Base-by-base conservation (phyloP, 2,888 invertebrate genomes). In the Cenopis cana region DNA sequence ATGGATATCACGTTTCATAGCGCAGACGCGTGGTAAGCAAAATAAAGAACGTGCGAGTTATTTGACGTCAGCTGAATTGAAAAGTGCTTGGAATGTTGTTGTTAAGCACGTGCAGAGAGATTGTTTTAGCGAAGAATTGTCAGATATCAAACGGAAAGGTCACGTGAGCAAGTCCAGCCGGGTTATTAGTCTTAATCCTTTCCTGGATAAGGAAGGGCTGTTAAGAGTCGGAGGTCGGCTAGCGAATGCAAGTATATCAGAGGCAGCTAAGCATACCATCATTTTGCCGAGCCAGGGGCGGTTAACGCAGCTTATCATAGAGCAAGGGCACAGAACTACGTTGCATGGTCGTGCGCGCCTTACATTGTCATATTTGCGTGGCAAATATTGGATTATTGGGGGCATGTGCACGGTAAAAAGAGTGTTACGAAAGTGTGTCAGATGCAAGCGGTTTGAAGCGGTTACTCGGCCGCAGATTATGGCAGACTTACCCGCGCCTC, bases 341-440 rank as follows among this genome's bases (percentile, higher is more conserved):
- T 38, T 60, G 3, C 60, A 60, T 12, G 59, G 59, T 41, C 12
- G 59, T 2, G 59, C 59, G 0, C 18, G 41, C 12, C 59, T 59
- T 5, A 59, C 59, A 9, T 14, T 73, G 12, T 12, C 12, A 10
- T 6, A 12, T 2, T 3, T 59, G 18, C 18, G 41, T 12, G 3
- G 24, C 3, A 24, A 38, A 33, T 68, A 64, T 29, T 72, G 72
- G 72, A 64, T 72, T 1, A n/a, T 68, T 4, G 65, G 72, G 1
- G 72, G 72, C 8, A 68, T 38, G 10, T 18, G 59, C 18, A 54
- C 72, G 14, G 60, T 68, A 9, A 72, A 72, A 12, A 49, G 17
- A n/a, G 18, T 20, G 9, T 6, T 73, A 18, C 33, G 41, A n/a
- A 60, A 36, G 14, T 73, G 73, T 46, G 57, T 69, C 0, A 64